Evolutionary conservation across 2,888 invertebrate genomes (phyloP).

Genomic region (Philopedon plagiatum): DNA sequence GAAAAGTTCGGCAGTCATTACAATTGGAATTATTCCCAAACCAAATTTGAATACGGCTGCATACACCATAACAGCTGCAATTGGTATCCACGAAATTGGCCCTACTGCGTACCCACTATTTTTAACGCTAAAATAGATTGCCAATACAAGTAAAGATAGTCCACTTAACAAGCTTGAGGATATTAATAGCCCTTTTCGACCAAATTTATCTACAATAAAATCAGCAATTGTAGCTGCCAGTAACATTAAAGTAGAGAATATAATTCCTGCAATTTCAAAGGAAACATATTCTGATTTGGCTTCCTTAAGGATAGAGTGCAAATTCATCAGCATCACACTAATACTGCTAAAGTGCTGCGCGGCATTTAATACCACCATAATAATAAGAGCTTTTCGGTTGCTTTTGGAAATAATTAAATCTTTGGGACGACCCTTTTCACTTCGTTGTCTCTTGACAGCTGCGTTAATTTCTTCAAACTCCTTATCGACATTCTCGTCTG

Average conservation of each 20-base stretch:
- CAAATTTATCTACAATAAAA: conserved; percentile 64
- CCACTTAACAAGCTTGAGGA: conserved; percentile 64
- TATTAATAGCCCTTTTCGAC: conserved; percentile 63
- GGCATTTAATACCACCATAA: conserved; percentile 65
- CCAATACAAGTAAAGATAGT: conserved; percentile 61
- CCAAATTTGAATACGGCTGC: conserved; percentile 65
- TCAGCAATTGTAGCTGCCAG: conserved; percentile 62
- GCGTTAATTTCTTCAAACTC: conserved; percentile 64
- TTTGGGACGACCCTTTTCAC: conserved; percentile 63
- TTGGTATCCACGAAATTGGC: conserved; percentile 60
- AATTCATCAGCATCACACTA: conserved; percentile 67
- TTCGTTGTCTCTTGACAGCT: conserved; percentile 64
- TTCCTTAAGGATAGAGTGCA: conserved; percentile 64
- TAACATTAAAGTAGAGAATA: conserved; percentile 65
- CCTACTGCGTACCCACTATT: conserved; percentile 57
- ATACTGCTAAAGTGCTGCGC: conserved; percentile 67
- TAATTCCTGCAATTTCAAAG: conserved; percentile 61
- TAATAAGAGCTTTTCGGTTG: conserved; percentile 65
- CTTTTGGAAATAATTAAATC: conserved; percentile 64
- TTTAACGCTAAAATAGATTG: conserved; percentile 65
- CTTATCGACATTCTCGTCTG: conserved; percentile 61
- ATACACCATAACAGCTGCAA: conserved; percentile 55
- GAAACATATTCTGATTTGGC: conserved; percentile 63
- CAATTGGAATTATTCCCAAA: conserved; percentile 66
- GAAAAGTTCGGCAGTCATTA: conserved; percentile 67